Evolutionary conservation across 1,140 invertebrate genomes (phyloP).

Genomic region (Polyergus mexicanus): DNA sequence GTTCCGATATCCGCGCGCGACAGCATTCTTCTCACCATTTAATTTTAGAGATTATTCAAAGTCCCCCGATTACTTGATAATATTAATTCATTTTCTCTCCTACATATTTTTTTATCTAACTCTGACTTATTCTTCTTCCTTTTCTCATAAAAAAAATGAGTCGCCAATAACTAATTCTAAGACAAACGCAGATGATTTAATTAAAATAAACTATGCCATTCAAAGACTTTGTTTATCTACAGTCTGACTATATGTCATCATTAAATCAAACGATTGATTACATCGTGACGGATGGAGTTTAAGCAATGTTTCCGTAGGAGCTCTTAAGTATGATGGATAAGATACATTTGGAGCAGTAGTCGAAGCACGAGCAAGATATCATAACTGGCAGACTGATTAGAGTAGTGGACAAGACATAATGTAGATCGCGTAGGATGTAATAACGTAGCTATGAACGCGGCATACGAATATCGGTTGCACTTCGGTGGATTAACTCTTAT

Average conservation of each 20-base stretch:
- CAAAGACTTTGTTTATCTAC: not conserved
- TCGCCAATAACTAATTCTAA: not conserved
- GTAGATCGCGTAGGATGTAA: conserved; percentile 32
- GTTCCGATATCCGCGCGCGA: not conserved
- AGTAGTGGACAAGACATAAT: conserved; percentile 24
- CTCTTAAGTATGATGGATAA: conserved; percentile 1
- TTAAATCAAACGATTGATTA: conserved; percentile 36
- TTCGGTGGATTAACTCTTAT: conserved; percentile 75
- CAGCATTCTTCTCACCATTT: not conserved
- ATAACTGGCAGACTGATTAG: conserved; percentile 10
- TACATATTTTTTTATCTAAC: not conserved
- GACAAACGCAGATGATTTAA: not conserved
- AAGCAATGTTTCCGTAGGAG: not conserved
- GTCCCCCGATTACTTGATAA: not conserved
- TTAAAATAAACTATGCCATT: not conserved
- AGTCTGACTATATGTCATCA: not conserved
- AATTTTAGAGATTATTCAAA: not conserved
- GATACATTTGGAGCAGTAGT: conserved; percentile 21
- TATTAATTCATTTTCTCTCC: not conserved
- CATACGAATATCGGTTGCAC: conserved; percentile 69
- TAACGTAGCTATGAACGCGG: conserved; percentile 24
- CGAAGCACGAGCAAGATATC: conserved; percentile 10
- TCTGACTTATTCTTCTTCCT: not conserved
- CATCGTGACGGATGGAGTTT: conserved; percentile 12
- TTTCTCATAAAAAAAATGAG: not conserved